Evolutionary conservation across 2,797 vertebrate genomes (phyloP), one percentile per base, ranked within the genome.

Genomic region (Sebastiscus tertius): DNA sequence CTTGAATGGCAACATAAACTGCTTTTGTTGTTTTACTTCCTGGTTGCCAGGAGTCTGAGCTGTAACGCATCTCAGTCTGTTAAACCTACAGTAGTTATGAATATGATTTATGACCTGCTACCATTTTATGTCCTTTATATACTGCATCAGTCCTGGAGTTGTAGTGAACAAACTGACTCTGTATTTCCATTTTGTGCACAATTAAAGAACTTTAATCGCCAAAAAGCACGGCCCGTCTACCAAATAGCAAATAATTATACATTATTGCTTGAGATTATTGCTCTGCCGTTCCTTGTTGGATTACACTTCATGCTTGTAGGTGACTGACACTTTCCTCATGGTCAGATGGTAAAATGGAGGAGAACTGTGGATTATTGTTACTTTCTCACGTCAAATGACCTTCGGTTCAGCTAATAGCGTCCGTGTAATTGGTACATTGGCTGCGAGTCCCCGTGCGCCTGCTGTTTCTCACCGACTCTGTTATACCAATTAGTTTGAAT

Each of bases 251-350:
- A 84, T 81, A 77, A 82, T 85, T 79, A 36, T 5, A 74, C 22
- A 79, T 66, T 27, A 81, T 69, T 75, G 71, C 70, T 65, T n/a
- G 20, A 56, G 42, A 85, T 85, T 78, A 80, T 80, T 72, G 77
- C 64, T 74, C 55, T 78, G 54, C 71, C 1, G 12, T 71, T 84
- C 34, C 72, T 24, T 58, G 77, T 64, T 85, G 49, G 49, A 76
- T 83, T 75, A 52, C 29, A 73, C 27, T 79, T 86, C 49, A 73
- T n/a, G 13, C 22, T 76, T 81, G 69, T 59, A 78, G 83, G 82
- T 87, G 85, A 84, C 77, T 68, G 81, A 87, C 81, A 80, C 72
- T 79, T 81, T 84, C 88, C 81, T 86, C 58, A 56, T 69, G 65
- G 69, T 75, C 62, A 60, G 62, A 73, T 63, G 66, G 77, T 79